A percentile compares a stretch with the other conserved stretches of the same genome.
phyloP scores from a whole-genome alignment of 2,797 vertebrate species.

The Rachycentron canadum region DNA sequence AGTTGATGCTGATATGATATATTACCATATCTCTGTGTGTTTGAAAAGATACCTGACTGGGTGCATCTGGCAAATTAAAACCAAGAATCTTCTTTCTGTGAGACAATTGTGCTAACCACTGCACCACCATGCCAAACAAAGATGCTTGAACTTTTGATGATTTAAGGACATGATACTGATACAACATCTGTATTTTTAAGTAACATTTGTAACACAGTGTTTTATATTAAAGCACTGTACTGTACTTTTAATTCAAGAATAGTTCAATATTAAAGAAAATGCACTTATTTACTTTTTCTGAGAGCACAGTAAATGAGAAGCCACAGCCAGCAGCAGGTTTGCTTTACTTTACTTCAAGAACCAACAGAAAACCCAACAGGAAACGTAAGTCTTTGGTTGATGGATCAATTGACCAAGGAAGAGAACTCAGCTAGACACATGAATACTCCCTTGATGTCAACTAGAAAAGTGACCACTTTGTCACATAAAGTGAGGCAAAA shows the following conservation, averaged over 20 bases:
- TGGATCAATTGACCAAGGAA: not conserved
- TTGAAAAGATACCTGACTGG: too few relatives aligned
- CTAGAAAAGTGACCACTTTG: not conserved
- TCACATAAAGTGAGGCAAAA: not conserved
- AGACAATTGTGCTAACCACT: too few relatives aligned
- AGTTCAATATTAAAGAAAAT: not conserved
- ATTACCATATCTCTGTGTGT: too few relatives aligned
- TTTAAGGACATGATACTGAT: not conserved
- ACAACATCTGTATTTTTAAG: not conserved
- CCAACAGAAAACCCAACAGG: not conserved
- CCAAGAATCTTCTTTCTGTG: too few relatives aligned
- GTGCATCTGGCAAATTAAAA: too few relatives aligned
- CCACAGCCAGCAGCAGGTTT: not conserved
- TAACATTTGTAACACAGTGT: not conserved
- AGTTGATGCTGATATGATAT: not conserved
- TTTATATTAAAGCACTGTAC: not conserved
- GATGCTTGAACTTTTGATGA: too few relatives aligned
- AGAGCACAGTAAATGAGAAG: too few relatives aligned
- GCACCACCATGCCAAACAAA: too few relatives aligned
- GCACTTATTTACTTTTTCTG: not conserved
- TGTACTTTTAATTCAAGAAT: not conserved
- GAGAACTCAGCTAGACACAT: not conserved
- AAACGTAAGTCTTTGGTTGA: not conserved
- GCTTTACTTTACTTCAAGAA: not conserved
- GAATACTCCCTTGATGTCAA: not conserved